Evolutionary conservation across 2,113 vertebrate genomes (phyloP).

Genomic region (Bos taurus): ARS-UCD2.0 NC_037342.1:14870001-14870500

Average conservation of each 20-base stretch:
- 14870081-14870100: conserved; percentile 36
- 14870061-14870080: conserved; percentile 39
- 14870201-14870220: background rate
- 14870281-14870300: background rate
- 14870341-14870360: background rate
- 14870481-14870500: background rate
- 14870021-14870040: conserved; percentile 56
- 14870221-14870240: background rate
- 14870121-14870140: background rate
- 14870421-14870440: background rate
- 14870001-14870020: conserved; percentile 1
- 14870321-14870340: background rate
- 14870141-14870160: background rate
- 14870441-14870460: background rate
- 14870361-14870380: background rate
- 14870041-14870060: conserved; percentile 45
- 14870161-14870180: background rate
- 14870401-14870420: background rate
- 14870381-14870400: background rate
- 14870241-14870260: background rate
- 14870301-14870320: background rate
- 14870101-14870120: background rate
- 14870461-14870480: background rate
- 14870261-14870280: background rate
- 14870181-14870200: background rate